phyloP scores from a whole-genome alignment of 2,888 invertebrate genomes.

The Cheilosia vulpina region DNA sequence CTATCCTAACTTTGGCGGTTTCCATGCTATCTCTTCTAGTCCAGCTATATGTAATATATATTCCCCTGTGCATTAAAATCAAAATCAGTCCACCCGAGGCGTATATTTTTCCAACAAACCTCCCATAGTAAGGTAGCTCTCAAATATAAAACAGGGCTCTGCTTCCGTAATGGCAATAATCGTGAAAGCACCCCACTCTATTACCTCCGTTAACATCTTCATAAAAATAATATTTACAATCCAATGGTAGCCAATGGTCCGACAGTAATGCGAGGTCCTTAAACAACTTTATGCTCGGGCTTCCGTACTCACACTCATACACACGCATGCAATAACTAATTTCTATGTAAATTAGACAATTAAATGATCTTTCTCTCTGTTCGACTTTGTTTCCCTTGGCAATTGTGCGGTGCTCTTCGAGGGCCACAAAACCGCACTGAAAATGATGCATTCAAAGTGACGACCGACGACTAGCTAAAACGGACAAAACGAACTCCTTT shows the following conservation, averaged over 20 bases:
- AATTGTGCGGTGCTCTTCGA: slow-evolving; percentile 4
- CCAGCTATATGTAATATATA: too few species aligned
- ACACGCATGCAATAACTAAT: slow-evolving; percentile 53
- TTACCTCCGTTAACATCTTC: slow-evolving; percentile 55
- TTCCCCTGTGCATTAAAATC: too few species aligned
- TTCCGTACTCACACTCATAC: slow-evolving; percentile 32
- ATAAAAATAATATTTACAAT: slow-evolving; percentile 41
- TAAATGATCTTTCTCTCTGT: slow-evolving; percentile 44
- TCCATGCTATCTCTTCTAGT: too few species aligned
- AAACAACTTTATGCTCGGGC: slow-evolving; percentile 52
- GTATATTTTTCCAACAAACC: too few species aligned
- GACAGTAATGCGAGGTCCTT: slow-evolving; percentile 45
- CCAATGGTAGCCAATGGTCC: slow-evolving; percentile 41
- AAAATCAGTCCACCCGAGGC: too few species aligned
- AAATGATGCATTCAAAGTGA: slow-evolving; percentile 63
- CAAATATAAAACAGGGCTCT: background rate
- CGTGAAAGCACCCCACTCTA: slow-evolving; percentile 16
- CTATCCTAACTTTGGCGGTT: too few species aligned
- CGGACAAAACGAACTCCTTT: slow-evolving; percentile 2
- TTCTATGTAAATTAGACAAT: slow-evolving; percentile 74
- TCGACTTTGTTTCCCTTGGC: slow-evolving; percentile 21
- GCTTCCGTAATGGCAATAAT: slow-evolving; percentile 13
- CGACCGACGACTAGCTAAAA: slow-evolving; percentile 1
- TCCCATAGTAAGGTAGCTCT: too few species aligned
- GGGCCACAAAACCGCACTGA: slow-evolving; percentile 60